Evolutionary conservation across 2,113 vertebrate species (phyloP).

Genomic region (Antechinus stuartii): DNA sequence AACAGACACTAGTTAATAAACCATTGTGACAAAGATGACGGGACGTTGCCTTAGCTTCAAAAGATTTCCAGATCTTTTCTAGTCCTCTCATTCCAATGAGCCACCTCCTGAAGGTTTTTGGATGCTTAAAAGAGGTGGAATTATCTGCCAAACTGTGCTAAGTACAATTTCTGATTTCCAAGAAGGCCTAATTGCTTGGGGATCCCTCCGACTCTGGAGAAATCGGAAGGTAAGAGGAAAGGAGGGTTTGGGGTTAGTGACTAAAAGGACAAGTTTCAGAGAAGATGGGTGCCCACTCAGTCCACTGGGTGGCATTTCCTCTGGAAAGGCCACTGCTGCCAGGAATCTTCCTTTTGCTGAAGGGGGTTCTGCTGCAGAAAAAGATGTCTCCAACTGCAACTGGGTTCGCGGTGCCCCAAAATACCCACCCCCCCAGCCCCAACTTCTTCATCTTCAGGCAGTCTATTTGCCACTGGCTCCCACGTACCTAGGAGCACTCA

Average conservation of each 20-base stretch:
- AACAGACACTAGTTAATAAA: neutral
- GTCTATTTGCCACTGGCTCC: neutral
- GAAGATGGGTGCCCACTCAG: neutral
- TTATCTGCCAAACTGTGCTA: neutral
- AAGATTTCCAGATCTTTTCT: neutral
- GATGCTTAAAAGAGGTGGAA: neutral
- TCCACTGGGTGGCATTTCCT: neutral
- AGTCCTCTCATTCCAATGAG: neutral
- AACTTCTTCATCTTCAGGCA: slow-evolving; percentile 41
- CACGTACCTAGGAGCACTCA: neutral
- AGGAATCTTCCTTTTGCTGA: neutral
- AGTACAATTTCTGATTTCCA: slow-evolving; percentile 1
- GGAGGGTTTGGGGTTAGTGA: neutral
- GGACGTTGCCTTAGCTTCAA: slow-evolving; percentile 16
- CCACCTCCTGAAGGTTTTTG: neutral
- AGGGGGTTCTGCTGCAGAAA: neutral
- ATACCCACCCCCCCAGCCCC: slow-evolving; percentile 2
- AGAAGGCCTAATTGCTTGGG: slow-evolving; percentile 37
- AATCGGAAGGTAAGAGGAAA: neutral
- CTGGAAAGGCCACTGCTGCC: neutral
- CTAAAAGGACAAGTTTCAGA: neutral
- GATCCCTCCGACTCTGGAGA: neutral
- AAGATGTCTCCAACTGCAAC: neutral
- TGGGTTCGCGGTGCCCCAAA: neutral
- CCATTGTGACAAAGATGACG: neutral